These are phyloP conservation scores for Aramus guarauna DNA, from an alignment of 2,113 vertebrate species.

Conservation along the genomic window DNA sequence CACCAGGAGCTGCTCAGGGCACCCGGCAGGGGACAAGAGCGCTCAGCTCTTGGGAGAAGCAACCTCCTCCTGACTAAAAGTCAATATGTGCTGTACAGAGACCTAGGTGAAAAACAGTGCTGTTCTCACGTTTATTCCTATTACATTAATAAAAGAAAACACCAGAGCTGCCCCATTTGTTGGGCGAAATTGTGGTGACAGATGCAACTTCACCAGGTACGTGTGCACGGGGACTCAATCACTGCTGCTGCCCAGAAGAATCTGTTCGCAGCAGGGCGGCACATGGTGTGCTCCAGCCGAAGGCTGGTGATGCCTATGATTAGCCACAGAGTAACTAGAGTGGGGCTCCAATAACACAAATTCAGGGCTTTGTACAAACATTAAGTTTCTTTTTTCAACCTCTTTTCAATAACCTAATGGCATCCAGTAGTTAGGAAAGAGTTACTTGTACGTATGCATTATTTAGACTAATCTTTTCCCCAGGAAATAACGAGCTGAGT, in stretches of 20 bases:
- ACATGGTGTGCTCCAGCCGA: accelerated
- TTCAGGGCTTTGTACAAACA: not conserved
- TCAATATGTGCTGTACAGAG: not conserved
- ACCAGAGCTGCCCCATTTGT: not conserved
- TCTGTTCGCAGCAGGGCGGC: not conserved
- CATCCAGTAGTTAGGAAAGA: not conserved
- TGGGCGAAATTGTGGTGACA: not conserved
- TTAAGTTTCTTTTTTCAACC: not conserved
- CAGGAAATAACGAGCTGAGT: not conserved
- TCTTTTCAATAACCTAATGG: not conserved
- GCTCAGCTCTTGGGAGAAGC: not conserved
- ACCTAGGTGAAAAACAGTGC: not conserved
- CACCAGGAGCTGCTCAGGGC: not conserved
- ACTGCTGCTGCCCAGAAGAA: not conserved
- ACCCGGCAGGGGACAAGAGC: not conserved
- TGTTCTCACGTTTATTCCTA: not conserved
- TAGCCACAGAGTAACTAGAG: not conserved
- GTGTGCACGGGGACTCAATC: accelerated
- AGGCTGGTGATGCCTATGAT: not conserved
- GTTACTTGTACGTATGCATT: not conserved
- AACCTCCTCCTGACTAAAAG: not conserved
- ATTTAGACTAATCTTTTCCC: not conserved
- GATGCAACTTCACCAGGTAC: accelerated
- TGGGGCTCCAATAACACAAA: not conserved
- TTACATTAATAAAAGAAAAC: not conserved